Conservation (phyloP, 2,113 vertebrate genomes). For the Nyctibius bracteatus region DNA sequence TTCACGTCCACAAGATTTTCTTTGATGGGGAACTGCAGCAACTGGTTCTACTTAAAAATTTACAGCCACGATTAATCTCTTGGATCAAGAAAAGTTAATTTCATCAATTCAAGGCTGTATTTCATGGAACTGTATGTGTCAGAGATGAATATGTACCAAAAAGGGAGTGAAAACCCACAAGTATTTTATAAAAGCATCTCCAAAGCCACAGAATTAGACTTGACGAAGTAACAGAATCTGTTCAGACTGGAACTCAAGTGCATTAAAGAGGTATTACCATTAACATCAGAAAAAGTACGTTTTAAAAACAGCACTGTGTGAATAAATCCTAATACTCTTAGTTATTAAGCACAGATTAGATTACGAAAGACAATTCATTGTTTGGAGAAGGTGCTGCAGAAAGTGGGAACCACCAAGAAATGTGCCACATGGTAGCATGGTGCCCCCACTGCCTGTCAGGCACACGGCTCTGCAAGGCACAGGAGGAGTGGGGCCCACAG, state of each 20-base stretch:
- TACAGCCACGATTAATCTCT: slow-evolving; percentile 57
- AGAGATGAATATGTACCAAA: background rate
- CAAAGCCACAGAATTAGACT: background rate
- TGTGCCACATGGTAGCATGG: rapidly evolving
- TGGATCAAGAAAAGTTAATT: slow-evolving; percentile 61
- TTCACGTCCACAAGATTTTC: slow-evolving; percentile 48
- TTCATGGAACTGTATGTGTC: slow-evolving; percentile 4
- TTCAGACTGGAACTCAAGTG: background rate
- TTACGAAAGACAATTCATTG: background rate
- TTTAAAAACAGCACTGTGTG: background rate
- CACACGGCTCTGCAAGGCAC: rapidly evolving
- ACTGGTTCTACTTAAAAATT: slow-evolving; percentile 59
- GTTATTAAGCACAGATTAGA: background rate
- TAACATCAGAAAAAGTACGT: background rate
- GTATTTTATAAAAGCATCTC: background rate
- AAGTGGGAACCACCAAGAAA: background rate
- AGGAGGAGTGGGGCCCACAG: rapidly evolving
- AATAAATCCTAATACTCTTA: background rate
- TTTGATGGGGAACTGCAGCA: slow-evolving; percentile 54
- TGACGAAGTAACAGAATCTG: background rate
- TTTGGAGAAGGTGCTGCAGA: background rate
- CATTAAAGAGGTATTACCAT: background rate
- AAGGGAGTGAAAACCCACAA: background rate
- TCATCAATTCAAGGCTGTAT: slow-evolving; percentile 2
- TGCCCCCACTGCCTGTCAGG: background rate